A percentile compares a stretch with the other conserved stretches of the same genome.
Evolutionary conservation across 2,797 vertebrate genomes (phyloP).

Genomic region (Furcifer pardalis): DNA sequence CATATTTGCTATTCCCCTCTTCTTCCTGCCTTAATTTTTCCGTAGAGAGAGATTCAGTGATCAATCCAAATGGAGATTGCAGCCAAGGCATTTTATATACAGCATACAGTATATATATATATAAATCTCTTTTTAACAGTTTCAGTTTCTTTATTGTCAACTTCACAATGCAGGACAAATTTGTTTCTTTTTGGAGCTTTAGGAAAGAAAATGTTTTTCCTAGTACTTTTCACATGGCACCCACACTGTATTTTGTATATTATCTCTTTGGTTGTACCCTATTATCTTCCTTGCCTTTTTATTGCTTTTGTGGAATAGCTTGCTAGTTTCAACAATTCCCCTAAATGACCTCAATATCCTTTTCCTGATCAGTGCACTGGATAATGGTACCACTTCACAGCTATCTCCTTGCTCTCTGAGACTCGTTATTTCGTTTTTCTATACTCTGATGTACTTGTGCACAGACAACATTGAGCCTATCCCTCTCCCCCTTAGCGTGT

Average conservation of each 20-base stretch:
- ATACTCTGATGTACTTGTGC: background rate
- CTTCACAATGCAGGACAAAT: background rate
- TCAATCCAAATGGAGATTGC: too few species aligned
- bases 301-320: background rate
- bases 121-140: too few species aligned
- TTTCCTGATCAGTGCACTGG: constrained; percentile 33
- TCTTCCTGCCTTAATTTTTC: too few species aligned
- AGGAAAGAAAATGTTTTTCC: background rate
- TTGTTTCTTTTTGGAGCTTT: too few species aligned
- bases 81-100: too few species aligned
- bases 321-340: constrained; percentile 34
- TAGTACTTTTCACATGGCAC: background rate
- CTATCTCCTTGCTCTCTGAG: background rate
- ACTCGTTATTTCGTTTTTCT: constrained; percentile 20
- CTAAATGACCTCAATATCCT: constrained; percentile 30
- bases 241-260: background rate
- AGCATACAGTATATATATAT: too few species aligned
- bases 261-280: constrained; percentile 19
- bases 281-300: constrained; percentile 15
- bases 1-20: too few species aligned
- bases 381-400: constrained; percentile 20
- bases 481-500: background rate
- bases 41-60: too few species aligned
- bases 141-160: too few species aligned
- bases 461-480: background rate